Evolutionary conservation across 2,113 vertebrate genomes (phyloP).

Genomic region (Sarotherodon lohbergeri): DNA sequence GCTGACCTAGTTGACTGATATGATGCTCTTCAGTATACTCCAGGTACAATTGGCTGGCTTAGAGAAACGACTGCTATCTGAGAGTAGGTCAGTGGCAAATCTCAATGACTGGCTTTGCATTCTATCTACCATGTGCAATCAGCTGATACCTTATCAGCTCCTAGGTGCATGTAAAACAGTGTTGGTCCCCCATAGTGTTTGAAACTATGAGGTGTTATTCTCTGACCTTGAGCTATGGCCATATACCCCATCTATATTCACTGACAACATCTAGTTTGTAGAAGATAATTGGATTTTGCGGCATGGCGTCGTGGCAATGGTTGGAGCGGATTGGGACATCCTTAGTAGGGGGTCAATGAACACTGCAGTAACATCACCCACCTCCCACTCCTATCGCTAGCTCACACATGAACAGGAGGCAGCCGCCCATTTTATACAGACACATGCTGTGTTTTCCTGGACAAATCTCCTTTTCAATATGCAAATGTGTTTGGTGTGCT

Average conservation of each 20-base stretch:
- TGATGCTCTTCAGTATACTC: neutral
- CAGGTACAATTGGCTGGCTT: conserved; percentile 15
- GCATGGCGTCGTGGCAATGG: conserved; percentile 54
- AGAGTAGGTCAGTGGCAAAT: conserved; percentile 29
- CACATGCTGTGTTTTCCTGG: conserved; percentile 43
- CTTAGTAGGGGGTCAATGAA: conserved; percentile 59
- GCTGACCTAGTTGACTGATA: conserved; percentile 52
- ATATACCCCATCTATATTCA: conserved; percentile 69
- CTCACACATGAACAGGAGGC: conserved; percentile 33
- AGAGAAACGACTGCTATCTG: neutral
- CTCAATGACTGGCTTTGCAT: conserved; percentile 36
- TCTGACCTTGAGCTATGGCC: conserved; percentile 64
- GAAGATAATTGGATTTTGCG: conserved; percentile 76
- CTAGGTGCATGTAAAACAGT: conserved; percentile 37
- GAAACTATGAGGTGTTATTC: conserved; percentile 44
- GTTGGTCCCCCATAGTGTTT: conserved; percentile 19
- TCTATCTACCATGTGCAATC: conserved; percentile 47
- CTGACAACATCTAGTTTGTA: conserved; percentile 64
- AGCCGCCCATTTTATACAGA: conserved; percentile 30
- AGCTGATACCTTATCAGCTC: conserved; percentile 52
- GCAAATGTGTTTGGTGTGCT: conserved; percentile 27
- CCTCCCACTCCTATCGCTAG: conserved; percentile 17
- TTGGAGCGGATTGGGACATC: conserved; percentile 40
- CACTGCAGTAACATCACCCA: conserved; percentile 50
- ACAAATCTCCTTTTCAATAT: conserved; percentile 56